phyloP scores from a whole-genome alignment of 1,140 invertebrate species.

The Drosophila miranda region DNA sequence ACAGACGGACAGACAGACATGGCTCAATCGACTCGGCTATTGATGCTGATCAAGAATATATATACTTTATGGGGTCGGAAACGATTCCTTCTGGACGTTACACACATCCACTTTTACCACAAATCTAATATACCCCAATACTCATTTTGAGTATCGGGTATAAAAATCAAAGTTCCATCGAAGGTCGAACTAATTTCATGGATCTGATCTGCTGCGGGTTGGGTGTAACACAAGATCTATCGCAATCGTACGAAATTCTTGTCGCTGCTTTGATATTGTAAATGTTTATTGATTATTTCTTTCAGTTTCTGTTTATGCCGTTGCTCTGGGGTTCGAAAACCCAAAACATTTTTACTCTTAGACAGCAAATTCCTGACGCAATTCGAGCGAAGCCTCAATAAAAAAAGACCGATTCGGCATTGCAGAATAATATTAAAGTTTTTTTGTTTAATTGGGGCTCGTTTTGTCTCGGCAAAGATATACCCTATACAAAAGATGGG shows the following conservation, averaged over 20 bases:
- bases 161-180: conserved; percentile 44
- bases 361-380: conserved; percentile 70
- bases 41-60: too few relatives aligned
- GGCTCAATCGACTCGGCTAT: too few relatives aligned
- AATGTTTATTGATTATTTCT: conserved; percentile 37
- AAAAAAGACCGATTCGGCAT: conserved; percentile 37
- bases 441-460: conserved; percentile 56
- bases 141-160: too few relatives aligned
- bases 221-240: conserved; percentile 9
- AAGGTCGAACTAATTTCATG: conserved; percentile 67
- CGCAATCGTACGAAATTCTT: conserved; percentile 19
- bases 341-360: conserved; percentile 52
- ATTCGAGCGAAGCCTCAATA: conserved; percentile 67
- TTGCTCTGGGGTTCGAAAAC: conserved; percentile 23
- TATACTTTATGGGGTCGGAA: too few relatives aligned
- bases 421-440: conserved; percentile 48
- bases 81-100: too few relatives aligned
- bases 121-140: too few relatives aligned
- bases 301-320: conserved; percentile 59
- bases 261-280: conserved; percentile 32
- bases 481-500: conserved; percentile 25
- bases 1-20: too few relatives aligned
- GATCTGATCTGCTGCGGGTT: conserved; percentile 7
- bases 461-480: conserved; percentile 40
- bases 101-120: too few relatives aligned